Evolutionary conservation across 2,797 vertebrate genomes (phyloP), one percentile per base, ranked within the genome.

Genomic region (Phrynocephalus guinanensis): DNA sequence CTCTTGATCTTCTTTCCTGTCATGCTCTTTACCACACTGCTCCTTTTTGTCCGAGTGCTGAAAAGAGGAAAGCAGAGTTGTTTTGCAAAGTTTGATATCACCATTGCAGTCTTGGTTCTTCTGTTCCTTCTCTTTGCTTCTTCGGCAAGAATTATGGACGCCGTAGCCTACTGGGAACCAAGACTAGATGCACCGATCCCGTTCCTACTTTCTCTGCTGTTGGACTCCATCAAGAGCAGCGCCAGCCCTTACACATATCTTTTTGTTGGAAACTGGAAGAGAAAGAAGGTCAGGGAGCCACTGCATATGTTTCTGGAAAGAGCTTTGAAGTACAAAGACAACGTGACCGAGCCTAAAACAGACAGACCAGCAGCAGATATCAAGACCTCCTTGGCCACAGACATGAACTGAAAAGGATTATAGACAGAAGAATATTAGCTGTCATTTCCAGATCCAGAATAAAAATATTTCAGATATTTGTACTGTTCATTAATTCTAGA

Each of bases 1-100:
- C 95, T 97, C 86, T 84, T 97, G 87, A 92, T 97, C 90, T 97
- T 97, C 84, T 94, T 93, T 0, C 97, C 97, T 1, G 93, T 97
- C 79, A 96, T 97, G 96, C 82, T 96, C 78, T 88, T 95, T 63
- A 96, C 96, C 90, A 96, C 95, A 86, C 83, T 95, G 70, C 90
- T 95, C 82, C 90, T 97, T 92, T 94, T 96, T 38, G 91, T 96
- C 67, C 96, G 93, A 93, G 95, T 97, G 87, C 93, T 90, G 11
- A 95, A 92, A 91, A 96, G 92, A 84, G 86, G 93, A 1, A 90
- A 94, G 92, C 79, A 93, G 44, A 84, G 94, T 30, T 93, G 91
- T 28, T 92, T 95, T 0, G 95, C 95, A 1, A 96, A 95, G 92
- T 95, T 97, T 80, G 97, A 97, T 92, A 73, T 96, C 2, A 95